Evolutionary conservation across 1,140 invertebrate genomes (phyloP).

Genomic region (Cataglyphis hispanica): DNA sequence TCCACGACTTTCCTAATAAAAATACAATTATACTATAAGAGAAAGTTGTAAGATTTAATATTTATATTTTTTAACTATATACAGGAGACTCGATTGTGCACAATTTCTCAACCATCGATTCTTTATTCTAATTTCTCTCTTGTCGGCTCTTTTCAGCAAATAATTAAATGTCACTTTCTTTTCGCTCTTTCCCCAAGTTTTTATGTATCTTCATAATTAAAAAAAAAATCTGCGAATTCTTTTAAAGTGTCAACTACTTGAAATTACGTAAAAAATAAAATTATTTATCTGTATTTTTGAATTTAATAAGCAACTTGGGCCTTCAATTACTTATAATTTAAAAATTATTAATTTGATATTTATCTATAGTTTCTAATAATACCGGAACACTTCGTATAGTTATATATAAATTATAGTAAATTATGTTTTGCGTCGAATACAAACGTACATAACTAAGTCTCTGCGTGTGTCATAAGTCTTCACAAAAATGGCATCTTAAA

Average conservation of each 20-base stretch:
- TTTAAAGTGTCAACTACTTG: neutral
- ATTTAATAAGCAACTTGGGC: too few relatives aligned
- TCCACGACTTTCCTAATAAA: neutral
- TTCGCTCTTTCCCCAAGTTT: neutral
- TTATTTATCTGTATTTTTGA: too few relatives aligned
- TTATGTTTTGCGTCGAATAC: neutral
- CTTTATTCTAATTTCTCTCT: neutral
- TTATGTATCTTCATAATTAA: neutral
- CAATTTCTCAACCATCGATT: neutral
- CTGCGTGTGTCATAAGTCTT: too few relatives aligned
- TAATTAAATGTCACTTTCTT: neutral
- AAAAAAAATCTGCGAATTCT: neutral
- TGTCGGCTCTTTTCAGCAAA: too few relatives aligned
- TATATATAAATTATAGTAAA: neutral
- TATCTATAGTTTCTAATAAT: too few relatives aligned
- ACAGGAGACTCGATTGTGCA: neutral
- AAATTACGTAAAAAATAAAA: too few relatives aligned
- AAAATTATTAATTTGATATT: too few relatives aligned
- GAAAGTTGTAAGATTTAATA: slow-evolving; percentile 23
- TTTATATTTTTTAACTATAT: slow-evolving; percentile 18
- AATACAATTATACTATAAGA: neutral
- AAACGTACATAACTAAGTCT: neutral
- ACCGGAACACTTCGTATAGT: neutral
- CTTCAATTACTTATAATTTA: too few relatives aligned
- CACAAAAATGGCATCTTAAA: neutral